Base-by-base conservation (phyloP, 2,888 invertebrate genomes). In the Caenorhabditis sinica region DNA sequence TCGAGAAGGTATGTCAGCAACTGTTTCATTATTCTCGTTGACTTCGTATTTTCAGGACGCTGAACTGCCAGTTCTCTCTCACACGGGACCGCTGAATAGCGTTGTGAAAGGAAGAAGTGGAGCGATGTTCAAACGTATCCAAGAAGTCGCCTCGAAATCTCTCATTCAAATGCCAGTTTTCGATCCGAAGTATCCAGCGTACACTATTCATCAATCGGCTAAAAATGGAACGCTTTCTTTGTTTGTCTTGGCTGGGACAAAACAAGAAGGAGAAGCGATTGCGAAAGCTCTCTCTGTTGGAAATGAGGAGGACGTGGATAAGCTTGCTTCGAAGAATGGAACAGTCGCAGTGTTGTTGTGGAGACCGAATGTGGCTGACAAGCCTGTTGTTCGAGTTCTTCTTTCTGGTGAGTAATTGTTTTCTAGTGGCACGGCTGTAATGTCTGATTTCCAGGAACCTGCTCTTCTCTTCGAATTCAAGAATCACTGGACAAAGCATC, bases 211-310 rank as follows among this genome's bases (percentile, higher is more conserved):
- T n/a, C 81, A 83, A 81, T 66, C 45, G 1, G 33, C 63, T 1
- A 20, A 20, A n/a, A 66, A 74, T n/a, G 86, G 86, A 6, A 56
- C 58, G 0, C 79, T 86, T 13, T 75, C 75, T 2, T 43, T 86
- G 45, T 86, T 84, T 65, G 53, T 82, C 17, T 61, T 86, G n/a
- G 84, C 86, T 13, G 86, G 86, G 60, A 82, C 82, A 51, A 65
- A 60, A 5, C 82, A 84, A 58, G 86, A 86, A 49, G 79, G 58
- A 0, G 84, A 84, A 23, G 65, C 61, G 0, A 66, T 86, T 68
- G 53, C 72, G 30, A 84, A 84, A 61, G 86, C 83, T 11, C 36
- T 75, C 40, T 63, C 73, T 0, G 33, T 61, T n/a, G 85, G 77
- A 8, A 75, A 85, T n/a, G 85, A 85, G 23, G 58, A 20, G 11